Evolutionary conservation across 2,113 vertebrate species (phyloP), one percentile per base, ranked within the genome.

Genomic region (Ctenomys sociabilis): DNA sequence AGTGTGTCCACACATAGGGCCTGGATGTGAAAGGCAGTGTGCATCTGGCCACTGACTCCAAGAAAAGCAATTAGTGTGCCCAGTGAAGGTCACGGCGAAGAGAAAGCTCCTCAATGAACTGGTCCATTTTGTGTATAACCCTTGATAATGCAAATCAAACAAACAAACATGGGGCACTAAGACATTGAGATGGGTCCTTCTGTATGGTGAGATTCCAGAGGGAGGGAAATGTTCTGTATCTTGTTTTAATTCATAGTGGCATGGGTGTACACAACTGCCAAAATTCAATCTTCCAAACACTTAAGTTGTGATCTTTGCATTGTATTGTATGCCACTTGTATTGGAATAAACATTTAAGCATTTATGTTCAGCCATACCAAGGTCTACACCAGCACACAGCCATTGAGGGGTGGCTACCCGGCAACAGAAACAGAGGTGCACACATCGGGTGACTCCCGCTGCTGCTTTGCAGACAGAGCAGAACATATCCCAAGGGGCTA

Each of bases 51-150:
- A 16, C 13, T 82, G 73, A n/a, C 22, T 64, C 72, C 40, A 64
- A 91, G 81, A 12, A 88, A 92, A 93, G 59, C 32, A 80, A 78
- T 54, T 57, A 64, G 88, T 26, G 49, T 11, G 45, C 8, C 43
- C 66, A 59, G 66, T 52, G 37, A 30, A 96, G 59, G 91, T 96
- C 87, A 85, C 93, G 82, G 64, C n/a, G 24, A 57, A 88, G 45
- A 96, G 19, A 37, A 64, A 70, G 73, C 28, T 93, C 80, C 83
- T 88, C 91, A n/a, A 59, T 61, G 70, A 80, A 59, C 13, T 63
- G 72, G 49, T 61, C 70, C 49, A 80, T 87, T 61, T 75, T 52
- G 2, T 81, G 85, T 52, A 35, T 8, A 45, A 75, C 77, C 10
- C 52, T 78, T 96, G 86, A 95, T 75, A 84, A 81, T 54, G 5